A percentile compares a stretch with the other conserved stretches of the same genome.
These are phyloP conservation scores for Porites evermanni DNA, from an alignment of 92 coral and sea anemone species.

Conservation along the genomic window DNA sequence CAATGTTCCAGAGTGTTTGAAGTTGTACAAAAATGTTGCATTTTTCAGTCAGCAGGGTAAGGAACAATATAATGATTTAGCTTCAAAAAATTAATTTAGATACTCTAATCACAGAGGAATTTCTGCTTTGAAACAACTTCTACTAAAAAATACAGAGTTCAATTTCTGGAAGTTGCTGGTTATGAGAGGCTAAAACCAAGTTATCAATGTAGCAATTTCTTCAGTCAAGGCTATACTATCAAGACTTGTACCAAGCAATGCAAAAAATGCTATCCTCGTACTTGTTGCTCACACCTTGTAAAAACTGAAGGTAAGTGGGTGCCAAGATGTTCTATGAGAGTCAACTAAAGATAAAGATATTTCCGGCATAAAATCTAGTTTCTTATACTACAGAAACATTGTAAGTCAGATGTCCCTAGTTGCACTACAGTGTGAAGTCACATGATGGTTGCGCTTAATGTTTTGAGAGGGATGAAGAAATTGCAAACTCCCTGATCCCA, in stretches of 20 bases:
- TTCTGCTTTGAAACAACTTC: slow-evolving; percentile 39
- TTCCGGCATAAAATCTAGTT: neutral
- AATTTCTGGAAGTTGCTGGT: neutral
- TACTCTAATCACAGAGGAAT: slow-evolving; percentile 60
- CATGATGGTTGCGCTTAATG: too few species aligned
- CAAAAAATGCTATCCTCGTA: neutral
- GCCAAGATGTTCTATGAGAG: slow-evolving; percentile 7
- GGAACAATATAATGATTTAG: slow-evolving; percentile 47
- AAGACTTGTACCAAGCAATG: neutral
- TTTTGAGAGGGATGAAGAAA: too few species aligned
- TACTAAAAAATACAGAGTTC: slow-evolving; percentile 8
- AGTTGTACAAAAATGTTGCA: neutral
- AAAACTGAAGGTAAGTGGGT: slow-evolving; percentile 21
- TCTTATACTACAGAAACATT: neutral
- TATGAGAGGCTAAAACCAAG: neutral
- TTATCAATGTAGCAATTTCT: neutral
- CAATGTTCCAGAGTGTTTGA: neutral
- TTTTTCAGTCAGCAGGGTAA: slow-evolving; percentile 43
- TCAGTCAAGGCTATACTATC: neutral
- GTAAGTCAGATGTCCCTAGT: neutral
- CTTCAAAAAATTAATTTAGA: slow-evolving; percentile 45
- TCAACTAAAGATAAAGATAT: neutral
- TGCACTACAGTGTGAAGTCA: neutral
- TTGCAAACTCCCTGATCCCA: slow-evolving; percentile 4
- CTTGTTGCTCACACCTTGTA: slow-evolving; percentile 35